A percentile compares a stretch with the other conserved stretches of the same genome.
Evolutionary conservation across 2,888 invertebrate species (phyloP).

Genomic region (Sepioteuthis lessoniana): DNA sequence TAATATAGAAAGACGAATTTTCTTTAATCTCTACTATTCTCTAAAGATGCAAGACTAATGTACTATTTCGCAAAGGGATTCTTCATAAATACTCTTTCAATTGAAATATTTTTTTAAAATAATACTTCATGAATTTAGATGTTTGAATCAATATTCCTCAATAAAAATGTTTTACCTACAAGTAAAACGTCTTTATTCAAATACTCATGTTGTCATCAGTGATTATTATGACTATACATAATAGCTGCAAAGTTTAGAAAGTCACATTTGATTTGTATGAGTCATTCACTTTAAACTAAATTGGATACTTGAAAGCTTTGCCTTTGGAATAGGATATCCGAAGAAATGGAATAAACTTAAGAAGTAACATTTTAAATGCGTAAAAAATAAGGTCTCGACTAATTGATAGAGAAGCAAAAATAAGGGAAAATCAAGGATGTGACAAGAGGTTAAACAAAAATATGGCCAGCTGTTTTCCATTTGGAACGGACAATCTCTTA

Average conservation of each 20-base stretch:
- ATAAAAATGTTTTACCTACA: not conserved
- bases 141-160: not conserved
- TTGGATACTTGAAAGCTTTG: not conserved
- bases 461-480: slow-evolving; percentile 5
- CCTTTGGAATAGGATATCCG: not conserved
- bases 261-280: not conserved
- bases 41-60: no score
- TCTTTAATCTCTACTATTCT: no score
- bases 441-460: not conserved
- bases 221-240: not conserved
- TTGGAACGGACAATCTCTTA: not conserved
- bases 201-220: not conserved
- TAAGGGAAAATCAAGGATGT: not conserved
- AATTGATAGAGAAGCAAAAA: not conserved
- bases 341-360: not conserved
- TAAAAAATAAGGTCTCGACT: not conserved
- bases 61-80: no score
- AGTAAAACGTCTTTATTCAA: not conserved
- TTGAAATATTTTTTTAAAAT: not conserved
- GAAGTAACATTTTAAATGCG: not conserved
- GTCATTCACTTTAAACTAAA: not conserved
- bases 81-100: no score
- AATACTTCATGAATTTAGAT: not conserved
- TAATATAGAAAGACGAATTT: no score
- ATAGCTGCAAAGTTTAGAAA: not conserved